Conservation (phyloP, 2,888 invertebrate species). For the Uloborus plumipes region DNA sequence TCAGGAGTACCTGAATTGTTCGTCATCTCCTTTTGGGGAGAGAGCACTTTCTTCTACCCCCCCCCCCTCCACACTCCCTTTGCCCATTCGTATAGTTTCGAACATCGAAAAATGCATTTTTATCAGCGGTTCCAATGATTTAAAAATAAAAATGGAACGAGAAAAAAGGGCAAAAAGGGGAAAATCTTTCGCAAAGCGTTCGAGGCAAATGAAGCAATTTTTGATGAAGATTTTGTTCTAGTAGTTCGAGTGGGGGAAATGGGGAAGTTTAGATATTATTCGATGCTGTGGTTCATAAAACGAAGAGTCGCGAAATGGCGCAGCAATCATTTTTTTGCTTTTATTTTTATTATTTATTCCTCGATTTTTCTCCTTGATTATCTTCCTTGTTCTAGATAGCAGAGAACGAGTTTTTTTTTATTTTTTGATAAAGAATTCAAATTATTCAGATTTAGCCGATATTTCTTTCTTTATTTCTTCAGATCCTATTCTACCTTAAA, state of each 20-base stretch:
- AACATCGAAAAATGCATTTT: slow-evolving; percentile 52
- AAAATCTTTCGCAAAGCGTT: slow-evolving; percentile 54
- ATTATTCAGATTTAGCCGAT: no score
- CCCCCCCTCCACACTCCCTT: background rate
- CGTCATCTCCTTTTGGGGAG: slow-evolving; percentile 4
- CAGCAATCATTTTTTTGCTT: slow-evolving; percentile 21
- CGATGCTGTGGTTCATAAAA: slow-evolving; percentile 50
- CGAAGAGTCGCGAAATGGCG: slow-evolving; percentile 45
- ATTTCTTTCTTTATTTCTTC: no score
- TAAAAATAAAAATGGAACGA: slow-evolving; percentile 13
- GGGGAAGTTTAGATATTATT: slow-evolving; percentile 38
- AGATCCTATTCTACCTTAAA: no score
- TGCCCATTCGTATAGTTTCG: slow-evolving; percentile 27
- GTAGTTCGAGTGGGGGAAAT: background rate
- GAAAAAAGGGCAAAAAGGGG: background rate
- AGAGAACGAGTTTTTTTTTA: no score
- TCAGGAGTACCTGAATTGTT: slow-evolving; percentile 43
- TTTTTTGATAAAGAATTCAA: no score
- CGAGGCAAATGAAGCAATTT: slow-evolving; percentile 60
- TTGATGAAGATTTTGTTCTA: slow-evolving; percentile 48
- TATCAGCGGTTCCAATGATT: slow-evolving; percentile 47
- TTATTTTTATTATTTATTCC: slow-evolving; percentile 37
- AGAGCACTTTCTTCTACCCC: background rate
- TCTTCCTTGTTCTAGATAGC: slow-evolving; percentile 2
- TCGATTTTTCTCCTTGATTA: slow-evolving; percentile 52